phyloP scores from a whole-genome alignment of 2,797 vertebrate species.

The Anguilla marmorata region DNA sequence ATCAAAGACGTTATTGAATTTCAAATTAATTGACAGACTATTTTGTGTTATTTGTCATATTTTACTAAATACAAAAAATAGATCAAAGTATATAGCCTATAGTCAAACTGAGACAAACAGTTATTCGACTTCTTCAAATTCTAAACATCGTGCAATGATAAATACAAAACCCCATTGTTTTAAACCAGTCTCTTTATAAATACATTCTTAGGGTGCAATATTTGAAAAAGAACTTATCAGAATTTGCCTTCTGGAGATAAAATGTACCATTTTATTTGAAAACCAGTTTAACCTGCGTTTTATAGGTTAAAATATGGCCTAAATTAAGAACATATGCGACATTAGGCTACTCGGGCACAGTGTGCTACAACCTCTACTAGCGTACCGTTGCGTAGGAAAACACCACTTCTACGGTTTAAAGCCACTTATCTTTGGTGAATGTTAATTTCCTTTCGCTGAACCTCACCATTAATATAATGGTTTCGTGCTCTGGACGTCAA shows the following conservation, averaged over 20 bases:
- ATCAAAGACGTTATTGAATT: neutral
- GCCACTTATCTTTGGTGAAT: conserved; percentile 11
- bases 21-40: neutral
- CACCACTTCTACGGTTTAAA: neutral
- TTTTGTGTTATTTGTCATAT: neutral
- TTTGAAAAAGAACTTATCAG: neutral
- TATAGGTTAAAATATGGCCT: conserved; percentile 19
- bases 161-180: neutral
- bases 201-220: neutral
- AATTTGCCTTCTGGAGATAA: conserved; percentile 7
- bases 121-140: neutral
- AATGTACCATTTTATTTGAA: conserved; percentile 14
- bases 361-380: conserved; percentile 21
- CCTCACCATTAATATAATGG: neutral
- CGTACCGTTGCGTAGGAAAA: conserved; percentile 7
- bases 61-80: neutral
- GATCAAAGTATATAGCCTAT: neutral
- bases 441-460: neutral
- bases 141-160: neutral
- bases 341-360: conserved; percentile 20
- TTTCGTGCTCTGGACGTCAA: neutral
- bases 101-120: neutral
- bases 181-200: neutral
- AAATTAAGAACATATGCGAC: conserved; percentile 37
- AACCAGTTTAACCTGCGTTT: conserved; percentile 24